Base-by-base conservation (phyloP, 92 coral and sea anemone species). In the Porites divaricata region DNA sequence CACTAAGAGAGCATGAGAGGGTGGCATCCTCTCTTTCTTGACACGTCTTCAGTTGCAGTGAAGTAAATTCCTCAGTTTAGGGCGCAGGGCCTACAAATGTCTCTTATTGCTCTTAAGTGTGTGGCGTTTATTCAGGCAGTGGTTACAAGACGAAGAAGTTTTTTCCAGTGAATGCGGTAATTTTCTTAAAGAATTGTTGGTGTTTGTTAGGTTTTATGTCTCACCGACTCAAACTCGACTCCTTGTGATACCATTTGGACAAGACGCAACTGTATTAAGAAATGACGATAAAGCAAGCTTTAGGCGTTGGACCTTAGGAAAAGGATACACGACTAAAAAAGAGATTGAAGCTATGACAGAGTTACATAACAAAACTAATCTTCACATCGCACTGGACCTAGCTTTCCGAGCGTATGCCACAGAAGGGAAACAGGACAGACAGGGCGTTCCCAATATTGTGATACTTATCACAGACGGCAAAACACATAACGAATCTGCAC, bases 401-500 rank as follows among this genome's bases (percentile, higher is more conserved):
- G 58, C 57, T 8, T 70, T 70, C 54, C 21, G 45, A 41, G 75
- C 26, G 22, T 45, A 70, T 70, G 6, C 12, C 5, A 17, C 19
- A 19, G 45, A 35, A 35, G 45, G 45, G 45, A 70, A 70, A 2
- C 45, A 70, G 19, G 19, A 70, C 15, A 41, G 75, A 70, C 16
- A 41, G 9, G 26, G 5, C 22, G 75, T 57, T 2, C 21, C 9
- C 8, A 70, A 70, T 11, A 15, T 70, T 11, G 23, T 70, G 54
- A 49, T 70, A 10, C 9, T 70, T 6, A 41, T 70, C n/a, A 70
- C 75, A 22, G 75, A 70, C 24, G 58, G 75, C 6, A 70, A 41
- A 70, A 70, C 75, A 10, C n/a, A 45, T 23, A 5, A 41, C 75
- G 2, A 1, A 17, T 2, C n/a, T 13, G 21, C 9, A 48, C 11